phyloP scores from a whole-genome alignment of 2,113 vertebrate genomes.

The Lagenorhynchus albirostris region DNA sequence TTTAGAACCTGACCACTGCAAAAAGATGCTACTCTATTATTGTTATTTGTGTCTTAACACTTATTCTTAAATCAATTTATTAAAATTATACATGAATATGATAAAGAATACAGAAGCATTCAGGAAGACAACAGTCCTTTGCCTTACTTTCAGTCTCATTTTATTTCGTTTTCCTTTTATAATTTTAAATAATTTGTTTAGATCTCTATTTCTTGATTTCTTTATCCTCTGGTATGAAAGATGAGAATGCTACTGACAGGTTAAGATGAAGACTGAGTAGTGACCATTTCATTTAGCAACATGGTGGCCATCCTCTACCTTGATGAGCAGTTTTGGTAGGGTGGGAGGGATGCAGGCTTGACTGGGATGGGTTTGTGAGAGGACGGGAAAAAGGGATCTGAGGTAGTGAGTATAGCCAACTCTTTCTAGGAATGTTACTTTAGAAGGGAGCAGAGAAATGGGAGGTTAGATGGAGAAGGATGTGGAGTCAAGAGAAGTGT shows the following conservation, averaged over 20 bases:
- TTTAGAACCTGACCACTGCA: background rate
- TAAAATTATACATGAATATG: background rate
- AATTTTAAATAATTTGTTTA: background rate
- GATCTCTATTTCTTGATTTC: background rate
- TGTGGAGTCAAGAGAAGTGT: background rate
- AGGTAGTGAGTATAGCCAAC: background rate
- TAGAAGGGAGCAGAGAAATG: constrained; percentile 15
- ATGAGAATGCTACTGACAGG: background rate
- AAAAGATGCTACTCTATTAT: background rate
- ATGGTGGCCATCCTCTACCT: background rate
- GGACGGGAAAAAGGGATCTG: background rate
- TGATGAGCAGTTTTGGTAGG: background rate
- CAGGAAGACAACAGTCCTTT: background rate
- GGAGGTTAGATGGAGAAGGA: background rate
- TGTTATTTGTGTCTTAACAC: constrained; percentile 16
- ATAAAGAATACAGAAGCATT: constrained; percentile 10
- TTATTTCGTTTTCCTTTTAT: background rate
- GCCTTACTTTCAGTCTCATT: background rate
- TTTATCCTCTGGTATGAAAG: constrained; percentile 17
- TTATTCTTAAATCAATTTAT: background rate
- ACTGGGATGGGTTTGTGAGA: background rate
- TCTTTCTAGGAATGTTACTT: background rate
- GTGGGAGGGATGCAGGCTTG: background rate
- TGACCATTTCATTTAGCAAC: background rate
- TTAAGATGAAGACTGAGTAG: background rate